These are phyloP conservation scores for Drosophila neotestacea DNA, from an alignment of 2,888 invertebrate genomes.

Conservation along the genomic window DNA sequence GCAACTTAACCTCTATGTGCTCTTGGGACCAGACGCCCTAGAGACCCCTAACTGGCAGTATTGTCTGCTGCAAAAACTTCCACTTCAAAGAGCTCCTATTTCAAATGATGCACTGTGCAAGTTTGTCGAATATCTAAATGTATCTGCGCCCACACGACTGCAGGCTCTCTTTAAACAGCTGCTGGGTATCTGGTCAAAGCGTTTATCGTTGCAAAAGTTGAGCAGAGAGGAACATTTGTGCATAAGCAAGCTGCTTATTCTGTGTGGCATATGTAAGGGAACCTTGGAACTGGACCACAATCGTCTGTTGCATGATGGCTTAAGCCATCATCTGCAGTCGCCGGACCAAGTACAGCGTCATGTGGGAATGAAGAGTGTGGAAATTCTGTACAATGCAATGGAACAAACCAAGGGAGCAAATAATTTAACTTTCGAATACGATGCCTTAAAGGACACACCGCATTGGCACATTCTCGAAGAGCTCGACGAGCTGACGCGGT, in stretches of 20 bases:
- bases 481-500: constrained; percentile 61
- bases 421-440: constrained; percentile 89
- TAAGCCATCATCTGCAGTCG: constrained; percentile 90
- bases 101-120: constrained; percentile 87
- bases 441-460: constrained; percentile 84
- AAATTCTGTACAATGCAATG: constrained; percentile 87
- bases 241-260: constrained; percentile 89
- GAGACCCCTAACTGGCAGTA: constrained; percentile 88
- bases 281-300: constrained; percentile 67
- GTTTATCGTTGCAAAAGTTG: constrained; percentile 87
- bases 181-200: constrained; percentile 89
- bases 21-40: constrained; percentile 86
- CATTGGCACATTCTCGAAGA: constrained; percentile 76
- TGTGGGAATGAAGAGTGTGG: constrained; percentile 91
- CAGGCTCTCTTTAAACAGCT: constrained; percentile 87
- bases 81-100: constrained; percentile 86
- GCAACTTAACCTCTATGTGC: constrained; percentile 84
- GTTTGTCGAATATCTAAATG: constrained; percentile 88
- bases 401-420: constrained; percentile 85
- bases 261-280: constrained; percentile 86
- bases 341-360: constrained; percentile 87
- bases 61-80: constrained; percentile 88
- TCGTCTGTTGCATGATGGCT: constrained; percentile 87
- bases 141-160: constrained; percentile 70
- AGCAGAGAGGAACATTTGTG: constrained; percentile 90